Evolutionary conservation across 2,113 vertebrate genomes (phyloP).

Genomic region (Puma concolor): DNA sequence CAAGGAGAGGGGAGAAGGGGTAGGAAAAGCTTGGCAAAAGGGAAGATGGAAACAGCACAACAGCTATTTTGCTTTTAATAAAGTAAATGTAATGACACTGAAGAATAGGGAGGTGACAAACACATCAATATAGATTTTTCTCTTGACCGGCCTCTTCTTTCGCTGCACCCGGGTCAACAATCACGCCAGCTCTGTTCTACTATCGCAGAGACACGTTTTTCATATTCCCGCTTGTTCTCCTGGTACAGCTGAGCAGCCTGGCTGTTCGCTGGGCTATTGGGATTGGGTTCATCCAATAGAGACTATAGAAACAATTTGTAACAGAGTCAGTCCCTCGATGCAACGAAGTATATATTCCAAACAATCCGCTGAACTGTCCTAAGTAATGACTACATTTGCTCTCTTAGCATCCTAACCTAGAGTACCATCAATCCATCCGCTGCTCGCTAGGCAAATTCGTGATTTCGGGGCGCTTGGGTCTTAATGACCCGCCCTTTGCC

Average conservation of each 20-base stretch:
- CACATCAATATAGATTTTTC: slow-evolving; percentile 89
- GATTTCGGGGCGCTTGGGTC: slow-evolving; percentile 3
- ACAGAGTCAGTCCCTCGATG: slow-evolving; percentile 56
- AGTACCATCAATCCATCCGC: neutral
- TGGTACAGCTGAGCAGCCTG: slow-evolving; percentile 99
- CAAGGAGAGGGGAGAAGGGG: slow-evolving; percentile 79
- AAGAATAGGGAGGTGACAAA: slow-evolving; percentile 88
- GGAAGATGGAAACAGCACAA: slow-evolving; percentile 92
- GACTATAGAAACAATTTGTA: slow-evolving; percentile 86
- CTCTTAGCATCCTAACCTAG: neutral
- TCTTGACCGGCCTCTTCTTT: slow-evolving; percentile 91
- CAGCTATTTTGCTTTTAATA: slow-evolving; percentile 94
- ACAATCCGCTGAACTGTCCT: neutral
- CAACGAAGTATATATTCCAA: neutral
- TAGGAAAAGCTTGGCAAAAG: slow-evolving; percentile 88
- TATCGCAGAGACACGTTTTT: slow-evolving; percentile 99
- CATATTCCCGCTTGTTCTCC: slow-evolving; percentile 99
- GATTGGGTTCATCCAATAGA: slow-evolving; percentile 98
- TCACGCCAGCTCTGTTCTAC: slow-evolving; percentile 99
- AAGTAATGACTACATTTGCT: slow-evolving; percentile 15
- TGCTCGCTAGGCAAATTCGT: neutral
- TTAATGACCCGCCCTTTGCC: slow-evolving; percentile 24
- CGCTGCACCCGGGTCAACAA: slow-evolving; percentile 93
- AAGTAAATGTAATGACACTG: slow-evolving; percentile 92
- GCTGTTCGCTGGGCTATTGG: slow-evolving; percentile 99